Percentiles rank a stretch among this genome's conserved stretches.
These are phyloP conservation scores for Trisateles emortualis DNA, from an alignment of 2,888 invertebrate species.

Conservation along the genomic window DNA sequence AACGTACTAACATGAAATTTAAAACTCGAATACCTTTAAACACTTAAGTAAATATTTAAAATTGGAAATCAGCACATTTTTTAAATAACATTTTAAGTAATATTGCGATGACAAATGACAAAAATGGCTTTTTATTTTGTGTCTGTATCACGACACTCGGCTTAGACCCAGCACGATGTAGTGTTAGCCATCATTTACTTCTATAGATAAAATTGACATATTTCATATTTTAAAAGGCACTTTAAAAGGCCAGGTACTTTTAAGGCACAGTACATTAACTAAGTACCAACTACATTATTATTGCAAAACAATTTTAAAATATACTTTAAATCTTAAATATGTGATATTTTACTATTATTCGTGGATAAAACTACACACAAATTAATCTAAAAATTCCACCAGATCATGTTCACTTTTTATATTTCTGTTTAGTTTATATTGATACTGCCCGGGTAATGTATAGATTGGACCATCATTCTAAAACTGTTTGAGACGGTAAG, in stretches of 20 bases:
- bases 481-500: no score
- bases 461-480: neutral
- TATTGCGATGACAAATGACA: no score
- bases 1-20: no score
- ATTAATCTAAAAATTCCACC: conserved; percentile 53
- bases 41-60: no score
- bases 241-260: conserved; percentile 58
- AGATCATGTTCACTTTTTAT: conserved; percentile 49
- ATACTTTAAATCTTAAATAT: conserved; percentile 30
- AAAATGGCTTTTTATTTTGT: no score
- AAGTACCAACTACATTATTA: conserved; percentile 44
- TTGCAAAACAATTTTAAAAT: conserved; percentile 57
- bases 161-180: no score
- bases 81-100: no score
- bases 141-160: no score
- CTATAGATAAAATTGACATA: conserved; percentile 38
- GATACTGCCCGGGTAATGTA: conserved; percentile 18
- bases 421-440: conserved; percentile 18
- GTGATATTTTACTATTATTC: conserved; percentile 43
- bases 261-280: conserved; percentile 61
- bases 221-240: conserved; percentile 58
- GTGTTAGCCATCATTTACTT: no score
- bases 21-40: no score
- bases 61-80: no score
- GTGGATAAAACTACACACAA: conserved; percentile 53